These are phyloP conservation scores for Phyllotreta striolata DNA, from an alignment of 2,888 invertebrate species.

Conservation along the genomic window DNA sequence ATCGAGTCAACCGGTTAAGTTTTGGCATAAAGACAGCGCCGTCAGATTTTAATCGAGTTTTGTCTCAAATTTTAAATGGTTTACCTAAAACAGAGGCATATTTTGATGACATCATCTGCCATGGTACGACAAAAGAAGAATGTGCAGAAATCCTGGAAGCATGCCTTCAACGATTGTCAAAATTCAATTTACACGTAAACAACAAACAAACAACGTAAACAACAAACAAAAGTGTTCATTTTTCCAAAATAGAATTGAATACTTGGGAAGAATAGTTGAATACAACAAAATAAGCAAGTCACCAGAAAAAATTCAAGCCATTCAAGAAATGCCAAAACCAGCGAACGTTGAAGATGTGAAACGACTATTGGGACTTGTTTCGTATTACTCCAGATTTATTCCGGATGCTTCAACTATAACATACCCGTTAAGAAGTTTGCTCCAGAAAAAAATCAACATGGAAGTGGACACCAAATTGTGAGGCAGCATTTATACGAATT, in stretches of 20 bases:
- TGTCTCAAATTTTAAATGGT: slow-evolving; percentile 40
- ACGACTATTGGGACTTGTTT: too few species aligned
- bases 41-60: slow-evolving; percentile 41
- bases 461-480: slow-evolving; percentile 2
- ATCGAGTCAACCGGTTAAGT: slow-evolving; percentile 32
- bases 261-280: slow-evolving; percentile 37
- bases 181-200: slow-evolving; percentile 10
- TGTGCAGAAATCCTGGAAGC: not conserved
- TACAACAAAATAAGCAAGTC: slow-evolving; percentile 10
- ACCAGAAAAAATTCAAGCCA: not conserved
- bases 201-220: too few species aligned
- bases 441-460: slow-evolving; percentile 4
- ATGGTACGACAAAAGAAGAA: slow-evolving; percentile 35
- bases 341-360: not conserved
- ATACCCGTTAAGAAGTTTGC: slow-evolving; percentile 6
- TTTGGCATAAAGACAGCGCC: slow-evolving; percentile 46
- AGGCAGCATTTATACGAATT: slow-evolving; percentile 19
- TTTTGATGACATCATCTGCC: slow-evolving; percentile 39
- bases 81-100: slow-evolving; percentile 37
- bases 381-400: too few species aligned
- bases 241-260: slow-evolving; percentile 7
- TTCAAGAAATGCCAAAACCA: slow-evolving; percentile 3
- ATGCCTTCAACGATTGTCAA: slow-evolving; percentile 3
- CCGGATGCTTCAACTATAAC: not conserved
- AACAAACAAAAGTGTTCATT: not conserved